These are phyloP conservation scores for Anagyrus pseudococci DNA, from an alignment of 2,888 invertebrate genomes.

Conservation along the genomic window DNA sequence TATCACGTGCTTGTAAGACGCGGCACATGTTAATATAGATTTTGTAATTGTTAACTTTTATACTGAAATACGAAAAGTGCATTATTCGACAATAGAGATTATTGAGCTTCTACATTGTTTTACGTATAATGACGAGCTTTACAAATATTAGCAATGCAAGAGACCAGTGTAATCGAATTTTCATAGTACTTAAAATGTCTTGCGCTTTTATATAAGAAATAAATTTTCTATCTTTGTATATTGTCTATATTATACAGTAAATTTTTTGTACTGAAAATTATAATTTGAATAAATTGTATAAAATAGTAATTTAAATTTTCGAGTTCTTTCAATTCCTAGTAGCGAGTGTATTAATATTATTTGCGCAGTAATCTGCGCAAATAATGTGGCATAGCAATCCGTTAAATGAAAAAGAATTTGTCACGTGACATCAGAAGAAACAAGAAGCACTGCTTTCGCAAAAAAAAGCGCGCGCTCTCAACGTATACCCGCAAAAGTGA, in stretches of 20 bases:
- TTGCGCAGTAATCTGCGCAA: no score
- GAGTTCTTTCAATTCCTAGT: no score
- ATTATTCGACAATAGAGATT: neutral
- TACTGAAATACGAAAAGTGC: neutral
- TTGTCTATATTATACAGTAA: constrained; percentile 24
- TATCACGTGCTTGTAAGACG: constrained; percentile 8
- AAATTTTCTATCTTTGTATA: constrained; percentile 14
- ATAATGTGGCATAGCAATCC: no score
- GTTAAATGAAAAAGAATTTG: no score
- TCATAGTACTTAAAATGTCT: neutral
- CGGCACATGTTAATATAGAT: constrained; percentile 10
- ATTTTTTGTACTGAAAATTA: constrained; percentile 30
- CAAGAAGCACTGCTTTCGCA: no score
- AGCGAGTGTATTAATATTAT: no score
- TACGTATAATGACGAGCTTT: neutral
- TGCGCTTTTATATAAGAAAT: neutral
- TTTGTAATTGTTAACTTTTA: constrained; percentile 29
- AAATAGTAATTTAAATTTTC: constrained; percentile 9
- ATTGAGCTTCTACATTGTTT: neutral
- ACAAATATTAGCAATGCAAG: neutral
- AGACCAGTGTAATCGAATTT: neutral
- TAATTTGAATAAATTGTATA: constrained; percentile 37
- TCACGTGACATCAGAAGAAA: no score
- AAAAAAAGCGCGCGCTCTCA: no score
- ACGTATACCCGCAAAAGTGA: neutral